Percentiles rank a stretch among this genome's conserved stretches.
These are phyloP conservation scores for Conopomorpha cramerella DNA, from an alignment of 1,140 invertebrate species.

Conservation along the genomic window DNA sequence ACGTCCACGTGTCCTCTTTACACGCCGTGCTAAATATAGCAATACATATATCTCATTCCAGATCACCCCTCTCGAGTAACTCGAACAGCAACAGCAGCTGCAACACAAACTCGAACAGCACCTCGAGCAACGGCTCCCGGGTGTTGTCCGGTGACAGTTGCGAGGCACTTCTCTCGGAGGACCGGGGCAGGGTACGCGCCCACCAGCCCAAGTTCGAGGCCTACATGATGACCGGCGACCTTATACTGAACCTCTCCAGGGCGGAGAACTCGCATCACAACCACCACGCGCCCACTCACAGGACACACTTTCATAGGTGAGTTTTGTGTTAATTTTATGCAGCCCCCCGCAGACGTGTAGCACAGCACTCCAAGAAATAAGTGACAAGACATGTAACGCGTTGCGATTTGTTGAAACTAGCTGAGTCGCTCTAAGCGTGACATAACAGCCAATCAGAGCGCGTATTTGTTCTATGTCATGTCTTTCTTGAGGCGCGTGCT, in stretches of 20 bases:
- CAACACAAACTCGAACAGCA: conserved; percentile 32
- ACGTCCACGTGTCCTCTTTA: too few species aligned
- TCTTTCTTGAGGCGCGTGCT: too few species aligned
- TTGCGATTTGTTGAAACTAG: too few species aligned
- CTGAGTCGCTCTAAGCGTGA: too few species aligned
- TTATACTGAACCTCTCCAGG: conserved; percentile 88
- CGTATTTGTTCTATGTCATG: too few species aligned
- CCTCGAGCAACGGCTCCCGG: conserved; percentile 44
- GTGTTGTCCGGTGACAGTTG: conserved; percentile 42
- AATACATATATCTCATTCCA: conserved; percentile 13
- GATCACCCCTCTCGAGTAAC: conserved; percentile 35
- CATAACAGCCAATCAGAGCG: too few species aligned
- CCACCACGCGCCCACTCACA: conserved; percentile 40
- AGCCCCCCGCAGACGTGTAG: background rate
- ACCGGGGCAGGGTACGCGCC: conserved; percentile 11
- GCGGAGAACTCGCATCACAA: conserved; percentile 61
- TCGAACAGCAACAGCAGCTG: conserved; percentile 24
- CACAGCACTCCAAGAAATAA: too few species aligned
- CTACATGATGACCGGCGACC: conserved; percentile 96
- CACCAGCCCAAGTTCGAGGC: conserved; percentile 74
- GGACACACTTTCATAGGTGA: conserved; percentile 46
- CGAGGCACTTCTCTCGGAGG: conserved; percentile 29
- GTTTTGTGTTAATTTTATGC: background rate
- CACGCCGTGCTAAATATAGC: too few species aligned
- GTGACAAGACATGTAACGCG: too few species aligned